These are phyloP conservation scores for Furcifer pardalis DNA, from an alignment of 2,797 vertebrate species.

Conservation along the genomic window DNA sequence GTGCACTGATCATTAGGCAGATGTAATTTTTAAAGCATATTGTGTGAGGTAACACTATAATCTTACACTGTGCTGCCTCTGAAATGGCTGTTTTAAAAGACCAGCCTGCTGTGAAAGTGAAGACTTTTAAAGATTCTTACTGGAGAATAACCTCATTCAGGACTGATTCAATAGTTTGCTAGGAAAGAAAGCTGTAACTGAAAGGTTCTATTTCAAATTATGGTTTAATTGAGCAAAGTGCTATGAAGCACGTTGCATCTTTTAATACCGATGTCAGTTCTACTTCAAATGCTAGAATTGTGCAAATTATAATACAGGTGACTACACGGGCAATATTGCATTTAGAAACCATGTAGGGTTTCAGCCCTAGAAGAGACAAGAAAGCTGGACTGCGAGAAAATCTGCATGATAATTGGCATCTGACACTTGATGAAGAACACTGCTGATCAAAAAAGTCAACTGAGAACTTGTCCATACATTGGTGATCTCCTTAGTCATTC, in stretches of 20 bases:
- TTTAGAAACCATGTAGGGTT: background rate
- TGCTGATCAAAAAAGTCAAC: background rate
- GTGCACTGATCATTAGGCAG: constrained; percentile 1
- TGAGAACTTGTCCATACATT: background rate
- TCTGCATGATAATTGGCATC: background rate
- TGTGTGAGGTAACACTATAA: background rate
- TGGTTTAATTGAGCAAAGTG: background rate
- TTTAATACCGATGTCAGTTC: background rate
- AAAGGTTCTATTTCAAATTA: background rate
- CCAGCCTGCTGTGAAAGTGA: constrained; percentile 42
- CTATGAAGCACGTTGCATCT: background rate
- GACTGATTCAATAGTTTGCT: background rate
- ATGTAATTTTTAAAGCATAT: background rate
- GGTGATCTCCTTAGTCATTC: too few species aligned
- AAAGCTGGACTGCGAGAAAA: background rate
- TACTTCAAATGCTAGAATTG: background rate
- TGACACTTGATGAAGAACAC: background rate
- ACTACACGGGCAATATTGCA: background rate
- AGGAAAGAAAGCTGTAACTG: background rate
- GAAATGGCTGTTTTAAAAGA: constrained; percentile 37
- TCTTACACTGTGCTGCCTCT: constrained; percentile 23
- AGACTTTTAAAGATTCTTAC: constrained; percentile 24
- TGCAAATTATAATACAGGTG: background rate
- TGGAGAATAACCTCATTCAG: background rate
- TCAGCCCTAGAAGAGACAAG: background rate